Base-by-base conservation (phyloP, 2,797 vertebrate genomes). In the Sebastes goodei region DNA sequence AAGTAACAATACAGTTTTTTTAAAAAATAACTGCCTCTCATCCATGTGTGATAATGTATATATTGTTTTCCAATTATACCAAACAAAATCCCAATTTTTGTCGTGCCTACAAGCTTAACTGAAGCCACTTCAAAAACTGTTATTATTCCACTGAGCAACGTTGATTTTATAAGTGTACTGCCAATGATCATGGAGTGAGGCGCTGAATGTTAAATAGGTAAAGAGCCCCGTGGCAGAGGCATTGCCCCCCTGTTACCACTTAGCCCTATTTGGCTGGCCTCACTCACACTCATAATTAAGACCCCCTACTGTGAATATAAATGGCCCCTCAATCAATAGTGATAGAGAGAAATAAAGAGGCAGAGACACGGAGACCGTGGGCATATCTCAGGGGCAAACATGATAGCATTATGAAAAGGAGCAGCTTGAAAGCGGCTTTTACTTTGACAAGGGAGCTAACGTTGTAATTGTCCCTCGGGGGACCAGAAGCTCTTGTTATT, bases 361-460 rank as follows among this genome's bases (percentile, higher is more conserved):
- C 85, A 86, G 86, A 88, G 91, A 91, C 86, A 85, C 89, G 89
- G 91, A 80, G 93, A 93, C 94, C 86, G 76, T 72, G 91, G 87
- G 93, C 88, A 94, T 84, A 67, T 94, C 95, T 96, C 91, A 92
- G 96, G 96, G 97, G 95, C 94, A 96, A 97, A 95, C 87, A 82
- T 68, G 95, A 97, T 96, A 96, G 96, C 94, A 94, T 97, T 97
- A 97, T 96, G 96, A 95, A 53, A 96, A 96, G 94, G 94, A 97
- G 96, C 97, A 97, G 97, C 97, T 97, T 97, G 97, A 96, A 96
- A 96, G 96, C 96, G 96, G 96, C 94, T 96, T 95, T 95, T 63
- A 90, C 96, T 96, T 96, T 97, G 96, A 98, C 96, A 96, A 94
- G 96, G 96, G 92, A 95, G 94, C 96, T 96, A 96, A 97, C 93